A percentile compares a stretch with the other conserved stretches of the same genome.
phyloP scores from a whole-genome alignment of 2,888 invertebrate genomes.

The Parasteatoda lunata region DNA sequence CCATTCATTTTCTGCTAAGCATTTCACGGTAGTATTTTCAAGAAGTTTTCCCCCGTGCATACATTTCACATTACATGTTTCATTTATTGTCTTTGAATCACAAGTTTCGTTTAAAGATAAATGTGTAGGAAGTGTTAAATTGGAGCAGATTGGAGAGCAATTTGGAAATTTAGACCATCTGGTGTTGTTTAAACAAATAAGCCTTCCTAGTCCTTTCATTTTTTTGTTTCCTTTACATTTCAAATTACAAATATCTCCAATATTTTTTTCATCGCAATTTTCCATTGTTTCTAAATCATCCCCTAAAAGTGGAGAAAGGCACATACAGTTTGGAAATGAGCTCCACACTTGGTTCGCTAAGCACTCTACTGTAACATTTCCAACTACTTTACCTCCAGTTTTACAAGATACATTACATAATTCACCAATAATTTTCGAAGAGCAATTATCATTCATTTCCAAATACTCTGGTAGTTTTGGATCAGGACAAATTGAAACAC shows the following conservation, averaged over 20 bases:
- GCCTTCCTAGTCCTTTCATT: no score
- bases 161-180: conserved; percentile 1
- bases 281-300: background rate
- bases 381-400: background rate
- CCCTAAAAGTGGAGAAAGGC: background rate
- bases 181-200: conserved; percentile 3
- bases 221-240: background rate
- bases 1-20: conserved; percentile 2
- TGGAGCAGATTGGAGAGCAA: background rate
- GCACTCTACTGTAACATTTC: background rate
- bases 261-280: conserved; percentile 11
- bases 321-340: background rate
- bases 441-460: conserved; percentile 19
- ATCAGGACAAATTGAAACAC: background rate
- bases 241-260: background rate
- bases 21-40: background rate
- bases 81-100: background rate
- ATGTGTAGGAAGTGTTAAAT: background rate
- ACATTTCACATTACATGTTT: conserved; percentile 9
- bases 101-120: background rate
- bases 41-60: conserved; percentile 7
- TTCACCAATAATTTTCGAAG: background rate
- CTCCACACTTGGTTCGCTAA: background rate
- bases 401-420: conserved; percentile 6
- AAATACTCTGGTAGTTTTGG: conserved; percentile 1